A percentile compares a stretch with the other conserved stretches of the same genome.
phyloP scores from a whole-genome alignment of 2,888 invertebrate species.

The Actias luna region DNA sequence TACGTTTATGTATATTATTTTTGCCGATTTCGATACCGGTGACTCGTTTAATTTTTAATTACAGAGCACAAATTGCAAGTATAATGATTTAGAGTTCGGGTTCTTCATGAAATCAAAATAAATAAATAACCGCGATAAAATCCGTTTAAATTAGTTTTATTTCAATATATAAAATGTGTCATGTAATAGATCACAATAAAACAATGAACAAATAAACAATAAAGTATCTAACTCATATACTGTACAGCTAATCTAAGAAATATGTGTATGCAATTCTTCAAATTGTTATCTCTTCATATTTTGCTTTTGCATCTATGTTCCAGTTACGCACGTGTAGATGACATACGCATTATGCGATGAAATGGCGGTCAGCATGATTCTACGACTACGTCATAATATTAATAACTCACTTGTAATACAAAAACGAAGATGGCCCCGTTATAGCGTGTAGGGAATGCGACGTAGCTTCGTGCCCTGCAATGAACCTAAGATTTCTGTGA shows the following conservation, averaged over 20 bases:
- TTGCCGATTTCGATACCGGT: no score
- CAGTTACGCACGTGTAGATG: not conserved
- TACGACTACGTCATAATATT: not conserved
- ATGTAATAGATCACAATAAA: not conserved
- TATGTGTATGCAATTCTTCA: not conserved
- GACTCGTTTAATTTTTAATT: no score
- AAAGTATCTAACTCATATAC: not conserved
- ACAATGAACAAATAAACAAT: not conserved
- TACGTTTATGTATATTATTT: no score
- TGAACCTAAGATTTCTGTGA: not conserved
- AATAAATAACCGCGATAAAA: no score
- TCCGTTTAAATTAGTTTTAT: no score
- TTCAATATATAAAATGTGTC: no score
- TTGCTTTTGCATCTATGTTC: not conserved
- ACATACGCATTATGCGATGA: not conserved
- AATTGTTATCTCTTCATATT: not conserved
- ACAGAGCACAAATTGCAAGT: no score
- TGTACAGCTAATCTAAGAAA: not conserved
- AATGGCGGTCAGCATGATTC: not conserved
- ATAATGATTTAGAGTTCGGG: no score
- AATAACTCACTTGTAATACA: not conserved
- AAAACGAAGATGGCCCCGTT: not conserved
- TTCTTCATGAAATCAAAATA: no score
- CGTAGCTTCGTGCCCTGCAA: not conserved
- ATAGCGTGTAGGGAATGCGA: not conserved